Conservation (phyloP, 2,797 vertebrate genomes). For the Sitta carolinensis region DNA sequence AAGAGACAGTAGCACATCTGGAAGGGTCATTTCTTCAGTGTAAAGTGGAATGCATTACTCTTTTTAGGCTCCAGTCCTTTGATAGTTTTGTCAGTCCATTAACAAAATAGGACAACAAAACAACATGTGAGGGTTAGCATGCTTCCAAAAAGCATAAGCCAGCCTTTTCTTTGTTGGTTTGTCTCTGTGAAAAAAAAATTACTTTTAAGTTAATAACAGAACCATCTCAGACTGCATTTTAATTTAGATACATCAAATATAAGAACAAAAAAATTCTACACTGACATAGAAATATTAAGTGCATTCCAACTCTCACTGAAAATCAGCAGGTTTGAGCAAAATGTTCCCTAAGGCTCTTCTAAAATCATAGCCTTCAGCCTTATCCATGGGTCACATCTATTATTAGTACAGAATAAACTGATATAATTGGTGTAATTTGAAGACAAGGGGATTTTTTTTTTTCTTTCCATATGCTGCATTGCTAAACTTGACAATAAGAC, state of each 20-base stretch:
- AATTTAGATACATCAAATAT: not conserved
- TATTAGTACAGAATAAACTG: not conserved
- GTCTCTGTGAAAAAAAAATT: not conserved
- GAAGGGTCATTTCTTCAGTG: not conserved
- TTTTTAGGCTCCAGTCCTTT: not conserved
- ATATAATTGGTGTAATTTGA: not conserved
- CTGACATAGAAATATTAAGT: not conserved
- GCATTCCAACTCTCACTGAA: not conserved
- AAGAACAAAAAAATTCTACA: not conserved
- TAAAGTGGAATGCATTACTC: not conserved
- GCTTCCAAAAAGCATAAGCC: not conserved
- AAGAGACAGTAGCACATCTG: not conserved
- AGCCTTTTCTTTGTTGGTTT: not conserved
- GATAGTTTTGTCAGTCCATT: not conserved
- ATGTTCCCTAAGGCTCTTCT: not conserved
- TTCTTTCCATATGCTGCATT: not conserved
- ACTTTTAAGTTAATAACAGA: not conserved
- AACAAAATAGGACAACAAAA: not conserved
- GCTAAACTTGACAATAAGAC: not conserved
- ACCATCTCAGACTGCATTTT: not conserved
- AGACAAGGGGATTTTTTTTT: not conserved
- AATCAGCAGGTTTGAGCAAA: not conserved
- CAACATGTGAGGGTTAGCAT: rapidly evolving
- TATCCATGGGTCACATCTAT: not conserved
- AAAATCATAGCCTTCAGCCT: not conserved